Conservation (phyloP, 1,140 invertebrate species). For the Macrosteles quadrilineatus region DNA sequence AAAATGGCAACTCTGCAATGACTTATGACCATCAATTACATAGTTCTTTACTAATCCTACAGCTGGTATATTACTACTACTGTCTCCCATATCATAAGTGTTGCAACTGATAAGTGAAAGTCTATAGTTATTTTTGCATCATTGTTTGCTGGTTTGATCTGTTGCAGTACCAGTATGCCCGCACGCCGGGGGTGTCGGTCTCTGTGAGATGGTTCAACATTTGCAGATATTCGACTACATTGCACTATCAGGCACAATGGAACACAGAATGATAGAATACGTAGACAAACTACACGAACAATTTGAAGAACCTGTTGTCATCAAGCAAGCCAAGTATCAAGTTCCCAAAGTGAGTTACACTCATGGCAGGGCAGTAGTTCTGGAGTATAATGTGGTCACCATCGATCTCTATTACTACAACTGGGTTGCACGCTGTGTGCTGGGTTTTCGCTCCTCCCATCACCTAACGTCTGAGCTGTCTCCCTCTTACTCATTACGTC, state of each 20-base stretch:
- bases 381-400: neutral
- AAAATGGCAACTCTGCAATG: too few species aligned
- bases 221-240: slow-evolving; percentile 88
- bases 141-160: too few species aligned
- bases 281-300: slow-evolving; percentile 90
- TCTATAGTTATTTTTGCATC: too few species aligned
- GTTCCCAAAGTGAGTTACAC: slow-evolving; percentile 63
- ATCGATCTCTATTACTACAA: neutral
- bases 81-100: too few species aligned
- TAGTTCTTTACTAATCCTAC: too few species aligned
- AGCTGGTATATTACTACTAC: too few species aligned
- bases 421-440: too few species aligned
- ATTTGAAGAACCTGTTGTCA: slow-evolving; percentile 70
- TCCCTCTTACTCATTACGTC: too few species aligned
- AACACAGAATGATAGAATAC: slow-evolving; percentile 79
- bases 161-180: slow-evolving; percentile 84
- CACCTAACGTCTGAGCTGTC: too few species aligned
- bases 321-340: slow-evolving; percentile 69
- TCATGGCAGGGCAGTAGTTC: neutral
- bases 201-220: slow-evolving; percentile 93
- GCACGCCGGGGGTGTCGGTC: slow-evolving; percentile 88
- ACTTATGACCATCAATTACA: too few species aligned
- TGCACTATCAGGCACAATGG: slow-evolving; percentile 65
- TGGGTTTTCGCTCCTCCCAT: neutral
- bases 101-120: too few species aligned